These are phyloP conservation scores for Alces alces DNA, from an alignment of 2,113 vertebrate genomes.

Conservation along the genomic window DNA sequence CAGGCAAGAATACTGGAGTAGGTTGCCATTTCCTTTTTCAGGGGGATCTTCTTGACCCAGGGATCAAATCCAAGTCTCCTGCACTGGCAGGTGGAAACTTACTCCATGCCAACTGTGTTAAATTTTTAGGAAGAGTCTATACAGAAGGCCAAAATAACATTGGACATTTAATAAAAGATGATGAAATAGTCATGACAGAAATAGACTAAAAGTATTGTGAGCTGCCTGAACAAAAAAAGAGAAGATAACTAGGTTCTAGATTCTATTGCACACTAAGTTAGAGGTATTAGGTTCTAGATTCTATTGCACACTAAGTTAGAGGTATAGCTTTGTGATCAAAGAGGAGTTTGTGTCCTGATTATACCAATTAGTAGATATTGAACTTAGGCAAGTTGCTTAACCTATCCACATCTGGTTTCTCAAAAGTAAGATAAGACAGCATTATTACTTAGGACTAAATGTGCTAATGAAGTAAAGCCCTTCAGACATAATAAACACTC, in stretches of 20 bases:
- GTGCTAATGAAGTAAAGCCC: background rate
- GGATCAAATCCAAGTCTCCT: background rate
- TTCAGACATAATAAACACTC: background rate
- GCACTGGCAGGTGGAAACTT: background rate
- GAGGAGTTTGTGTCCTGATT: background rate
- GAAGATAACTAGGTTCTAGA: background rate
- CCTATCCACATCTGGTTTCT: background rate
- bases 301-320: background rate
- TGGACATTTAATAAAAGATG: background rate
- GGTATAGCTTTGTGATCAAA: background rate
- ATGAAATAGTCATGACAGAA: background rate
- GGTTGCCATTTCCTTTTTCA: background rate
- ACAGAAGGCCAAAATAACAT: background rate
- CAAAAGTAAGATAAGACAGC: background rate
- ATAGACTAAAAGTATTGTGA: background rate
- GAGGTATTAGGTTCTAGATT: background rate
- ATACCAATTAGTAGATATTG: background rate
- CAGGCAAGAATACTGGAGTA: background rate
- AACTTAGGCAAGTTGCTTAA: background rate
- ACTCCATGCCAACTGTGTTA: background rate
- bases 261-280: background rate
- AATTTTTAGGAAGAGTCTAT: background rate
- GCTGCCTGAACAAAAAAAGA: background rate
- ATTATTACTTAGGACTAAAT: background rate
- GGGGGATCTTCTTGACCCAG: background rate